Evolutionary conservation across 2,113 vertebrate species (phyloP), one percentile per base, ranked within the genome.

Genomic region (Neotoma lepida): DNA sequence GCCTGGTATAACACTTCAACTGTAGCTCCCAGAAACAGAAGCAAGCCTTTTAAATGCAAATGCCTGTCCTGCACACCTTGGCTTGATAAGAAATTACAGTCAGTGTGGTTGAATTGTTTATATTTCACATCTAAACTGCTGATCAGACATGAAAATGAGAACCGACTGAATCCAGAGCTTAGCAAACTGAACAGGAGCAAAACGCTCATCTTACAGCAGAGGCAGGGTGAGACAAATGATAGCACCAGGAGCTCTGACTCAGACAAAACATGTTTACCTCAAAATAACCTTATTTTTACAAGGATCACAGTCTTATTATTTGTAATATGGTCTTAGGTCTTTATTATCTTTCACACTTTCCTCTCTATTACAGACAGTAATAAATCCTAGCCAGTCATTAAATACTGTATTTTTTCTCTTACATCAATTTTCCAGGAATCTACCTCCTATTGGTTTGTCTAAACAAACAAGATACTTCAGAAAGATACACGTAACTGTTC

Each of bases 1-100:
- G 86, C 24, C 82, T 96, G 97, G 97, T 94, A 97, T 96, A 94
- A 66, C 95, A 96, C 86, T 70, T 93, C 51, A 76, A 17, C 44
- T 92, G 64, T 58, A 92, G 89, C 87, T 96, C 76, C 84, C 88
- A 39, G 78, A 91, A 93, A 94, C 94, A 93, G 91, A 96, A 93
- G 91, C 30, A 61, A 88, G 91, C 66, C 30, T 96, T 68, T 95
- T 87, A 63, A 41, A 88, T 93, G 92, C 88, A 95, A 95, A 95
- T 89, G 81, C 14, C 86, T 61, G 89, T 70, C 68, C 68, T 33
- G 78, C 64, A 94, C 87, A 94, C 78, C 63, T 92, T 96, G 86
- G 89, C 58, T 94, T 85, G 84, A 91, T 41, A 95, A 70, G 58
- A 95, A 94, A 97, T 54, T 94, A 61, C 74, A 89, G 89, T 74